Evolutionary conservation across 2,113 vertebrate genomes (phyloP).

Genomic region (Pelmatolapia mariae): DNA sequence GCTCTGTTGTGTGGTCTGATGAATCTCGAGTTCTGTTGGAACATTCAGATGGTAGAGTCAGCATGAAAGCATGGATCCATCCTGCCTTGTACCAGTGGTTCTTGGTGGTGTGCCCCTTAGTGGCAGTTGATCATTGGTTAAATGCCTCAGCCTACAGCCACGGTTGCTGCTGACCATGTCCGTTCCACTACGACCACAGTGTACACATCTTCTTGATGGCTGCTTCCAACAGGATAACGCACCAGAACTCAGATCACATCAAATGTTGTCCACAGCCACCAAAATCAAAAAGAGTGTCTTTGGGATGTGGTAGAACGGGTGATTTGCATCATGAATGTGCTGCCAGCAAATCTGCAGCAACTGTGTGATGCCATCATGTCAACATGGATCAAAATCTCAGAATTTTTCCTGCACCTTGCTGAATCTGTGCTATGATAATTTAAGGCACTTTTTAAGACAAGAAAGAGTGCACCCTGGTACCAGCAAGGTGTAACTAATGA

Average conservation of each 20-base stretch:
- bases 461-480: not conserved
- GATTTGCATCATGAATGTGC: not conserved
- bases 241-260: not conserved
- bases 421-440: not conserved
- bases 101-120: not conserved
- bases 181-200: not conserved
- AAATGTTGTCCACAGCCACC: not conserved
- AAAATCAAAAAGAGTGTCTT: not conserved
- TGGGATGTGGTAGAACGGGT: not conserved
- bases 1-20: not conserved
- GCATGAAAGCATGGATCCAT: not conserved
- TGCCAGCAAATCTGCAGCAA: not conserved
- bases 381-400: not conserved
- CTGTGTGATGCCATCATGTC: not conserved
- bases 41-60: not conserved
- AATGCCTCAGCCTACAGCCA: not conserved
- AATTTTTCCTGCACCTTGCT: not conserved
- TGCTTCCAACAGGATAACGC: not conserved
- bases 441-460: not conserved
- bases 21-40: not conserved
- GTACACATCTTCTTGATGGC: not conserved
- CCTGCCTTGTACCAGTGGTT: not conserved
- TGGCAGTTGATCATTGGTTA: not conserved
- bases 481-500: not conserved
- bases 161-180: not conserved